These are phyloP conservation scores for Crotalus helleri DNA, from an alignment of 2,113 vertebrate species.

Conservation along the genomic window DNA sequence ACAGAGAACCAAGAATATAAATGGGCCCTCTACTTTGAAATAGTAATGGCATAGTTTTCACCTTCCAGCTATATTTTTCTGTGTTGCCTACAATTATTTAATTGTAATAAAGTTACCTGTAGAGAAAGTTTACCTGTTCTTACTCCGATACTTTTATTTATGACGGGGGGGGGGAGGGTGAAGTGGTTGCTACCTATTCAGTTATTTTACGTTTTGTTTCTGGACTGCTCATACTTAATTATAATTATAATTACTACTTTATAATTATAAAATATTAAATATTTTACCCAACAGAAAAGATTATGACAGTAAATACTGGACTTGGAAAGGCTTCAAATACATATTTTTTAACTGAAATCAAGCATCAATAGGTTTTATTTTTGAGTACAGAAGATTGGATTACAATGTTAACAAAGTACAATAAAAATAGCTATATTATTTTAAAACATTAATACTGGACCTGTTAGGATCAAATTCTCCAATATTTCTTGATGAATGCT, in stretches of 20 bases:
- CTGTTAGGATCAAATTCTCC: constrained; percentile 84
- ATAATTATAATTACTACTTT: neutral
- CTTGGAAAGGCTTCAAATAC: neutral
- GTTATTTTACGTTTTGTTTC: neutral
- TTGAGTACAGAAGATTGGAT: neutral
- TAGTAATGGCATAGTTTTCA: neutral
- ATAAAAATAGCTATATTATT: constrained; percentile 15
- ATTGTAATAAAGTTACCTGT: neutral
- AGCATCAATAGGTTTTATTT: neutral
- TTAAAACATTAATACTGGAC: constrained; percentile 61
- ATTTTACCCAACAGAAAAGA: neutral
- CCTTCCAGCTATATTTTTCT: neutral
- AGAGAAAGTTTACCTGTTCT: neutral
- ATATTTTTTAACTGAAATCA: neutral
- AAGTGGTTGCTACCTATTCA: neutral
- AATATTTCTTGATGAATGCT: constrained; percentile 63
- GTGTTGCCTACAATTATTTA: neutral
- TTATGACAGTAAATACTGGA: neutral
- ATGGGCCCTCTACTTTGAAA: neutral
- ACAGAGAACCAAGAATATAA: neutral
- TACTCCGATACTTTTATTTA: neutral
- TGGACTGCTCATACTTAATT: neutral
- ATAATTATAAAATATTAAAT: neutral
- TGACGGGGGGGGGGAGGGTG: neutral
- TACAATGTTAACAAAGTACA: neutral